Percentiles rank a stretch among this genome's conserved stretches.
Evolutionary conservation across 2,888 invertebrate genomes (phyloP).

Genomic region (Tribolium freemani): DNA sequence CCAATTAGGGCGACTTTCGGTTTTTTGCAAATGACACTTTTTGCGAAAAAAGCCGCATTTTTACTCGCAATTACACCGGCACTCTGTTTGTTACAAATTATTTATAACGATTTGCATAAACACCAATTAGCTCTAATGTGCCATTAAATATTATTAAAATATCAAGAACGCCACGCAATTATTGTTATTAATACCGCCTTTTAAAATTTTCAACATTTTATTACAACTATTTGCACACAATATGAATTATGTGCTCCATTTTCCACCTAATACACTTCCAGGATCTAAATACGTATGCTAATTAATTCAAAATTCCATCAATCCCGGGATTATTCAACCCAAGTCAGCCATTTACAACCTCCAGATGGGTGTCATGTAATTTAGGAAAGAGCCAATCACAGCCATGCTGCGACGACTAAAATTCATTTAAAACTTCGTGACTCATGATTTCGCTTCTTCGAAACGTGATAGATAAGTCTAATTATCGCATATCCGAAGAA

Average conservation of each 20-base stretch:
- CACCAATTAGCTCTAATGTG: constrained; percentile 27
- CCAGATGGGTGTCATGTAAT: constrained; percentile 6
- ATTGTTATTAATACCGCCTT: constrained; percentile 28
- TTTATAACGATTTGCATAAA: constrained; percentile 28
- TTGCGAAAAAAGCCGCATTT: background rate
- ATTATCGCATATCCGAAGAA: constrained; percentile 6
- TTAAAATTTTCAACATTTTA: constrained; percentile 24
- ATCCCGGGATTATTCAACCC: too few species aligned
- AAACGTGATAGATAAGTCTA: constrained; percentile 21
- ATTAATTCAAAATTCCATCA: background rate
- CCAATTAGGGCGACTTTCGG: constrained; percentile 19
- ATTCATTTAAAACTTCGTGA: constrained; percentile 13
- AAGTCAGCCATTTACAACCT: background rate
- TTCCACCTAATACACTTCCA: background rate
- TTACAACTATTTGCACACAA: background rate
- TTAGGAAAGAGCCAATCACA: constrained; percentile 2
- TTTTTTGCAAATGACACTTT: constrained; percentile 14
- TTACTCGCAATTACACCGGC: constrained; percentile 1
- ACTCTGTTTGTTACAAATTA: constrained; percentile 26
- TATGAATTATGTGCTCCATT: background rate
- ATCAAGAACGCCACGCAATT: constrained; percentile 25
- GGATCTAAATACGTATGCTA: background rate
- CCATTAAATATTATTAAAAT: constrained; percentile 36
- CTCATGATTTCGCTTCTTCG: constrained; percentile 13
- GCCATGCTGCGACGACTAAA: constrained; percentile 9